Evolutionary conservation across 2,113 vertebrate species (phyloP), one percentile per base, ranked within the genome.

Genomic region (Calypte anna): DNA sequence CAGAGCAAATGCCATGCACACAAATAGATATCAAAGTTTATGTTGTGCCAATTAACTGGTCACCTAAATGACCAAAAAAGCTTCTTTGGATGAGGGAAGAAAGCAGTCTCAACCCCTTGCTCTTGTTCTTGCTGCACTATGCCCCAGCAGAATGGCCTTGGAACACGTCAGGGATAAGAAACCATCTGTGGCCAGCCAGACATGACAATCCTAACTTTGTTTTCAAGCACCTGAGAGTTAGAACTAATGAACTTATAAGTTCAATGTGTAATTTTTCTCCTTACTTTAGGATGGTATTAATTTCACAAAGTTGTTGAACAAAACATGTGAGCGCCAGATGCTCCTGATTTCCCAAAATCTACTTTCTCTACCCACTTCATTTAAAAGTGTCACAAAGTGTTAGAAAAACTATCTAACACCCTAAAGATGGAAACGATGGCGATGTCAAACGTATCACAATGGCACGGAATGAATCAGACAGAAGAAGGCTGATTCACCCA

Each of bases 311-410:
- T 31, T 75, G 54, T 55, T 1, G 4, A 88, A 75, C 53, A 62
- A 82, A 96, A 78, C 54, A 68, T 3, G 24, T 25, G 68, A 78
- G 61, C 44, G 48, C 82, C 93, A 96, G 82, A 86, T 95, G 91
- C 72, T 82, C 82, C 78, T 2, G 3, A 33, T 67, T 77, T 80
- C n/a, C 86, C 46, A 78, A 90, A 90, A 88, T 16, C 64, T 20
- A 46, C 62, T 70, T 73, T 64, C 80, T 64, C 61, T 63, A 70
- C 64, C 61, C 63, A 57, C 86, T 86, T 90, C 90, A 88, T 76
- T 96, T 91, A 59, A 28, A 81, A 81, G 85, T 66, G 73, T 93
- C 94, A 94, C 76, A 88, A 75, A 86, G 85, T 73, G 57, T 79
- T 93, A 55, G 4, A 88, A 91, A 73, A 50, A 57, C 61, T 9